Conservation (phyloP, 1,140 invertebrate genomes). For the Laupala kohalensis region DNA sequence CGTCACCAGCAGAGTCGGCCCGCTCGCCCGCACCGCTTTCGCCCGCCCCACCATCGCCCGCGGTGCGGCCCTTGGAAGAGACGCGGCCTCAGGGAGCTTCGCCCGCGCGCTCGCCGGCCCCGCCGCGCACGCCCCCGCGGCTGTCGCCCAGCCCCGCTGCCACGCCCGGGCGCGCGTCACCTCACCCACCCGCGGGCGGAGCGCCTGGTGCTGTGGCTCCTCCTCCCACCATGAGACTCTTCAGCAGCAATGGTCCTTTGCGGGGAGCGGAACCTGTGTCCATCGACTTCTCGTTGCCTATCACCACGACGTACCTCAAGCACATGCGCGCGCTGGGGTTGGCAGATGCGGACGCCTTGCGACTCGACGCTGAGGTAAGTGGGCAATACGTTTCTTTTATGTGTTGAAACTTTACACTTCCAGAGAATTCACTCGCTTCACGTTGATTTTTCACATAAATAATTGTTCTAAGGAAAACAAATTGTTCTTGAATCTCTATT, state of each 20-base stretch:
- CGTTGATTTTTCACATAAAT: too few species aligned
- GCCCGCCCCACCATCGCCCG: constrained; percentile 16
- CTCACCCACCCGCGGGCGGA: constrained; percentile 16
- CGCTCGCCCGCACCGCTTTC: too few species aligned
- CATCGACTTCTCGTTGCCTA: constrained; percentile 68
- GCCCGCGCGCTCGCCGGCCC: constrained; percentile 10
- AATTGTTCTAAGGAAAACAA: too few species aligned
- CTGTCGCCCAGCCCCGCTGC: constrained; percentile 16
- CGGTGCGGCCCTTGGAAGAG: constrained; percentile 1
- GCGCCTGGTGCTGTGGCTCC: constrained; percentile 3
- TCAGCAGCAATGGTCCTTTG: background rate
- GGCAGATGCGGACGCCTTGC: constrained; percentile 42
- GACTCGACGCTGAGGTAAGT: constrained; percentile 40
- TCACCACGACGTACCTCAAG: constrained; percentile 74
- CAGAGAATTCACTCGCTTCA: too few species aligned
- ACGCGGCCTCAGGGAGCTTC: constrained; percentile 2
- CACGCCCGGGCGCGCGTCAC: constrained; percentile 20
- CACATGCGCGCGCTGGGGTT: constrained; percentile 53
- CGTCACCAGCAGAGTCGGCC: constrained; percentile 1
- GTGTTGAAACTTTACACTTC: too few species aligned
- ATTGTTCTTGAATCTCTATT: too few species aligned
- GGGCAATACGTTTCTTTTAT: too few species aligned
- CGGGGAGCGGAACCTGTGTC: constrained; percentile 23
- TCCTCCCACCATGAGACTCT: constrained; percentile 9
- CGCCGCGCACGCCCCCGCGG: background rate